These are phyloP conservation scores for Drosophila quadrilineata DNA, from an alignment of 1,140 invertebrate species.

Conservation along the genomic window DNA sequence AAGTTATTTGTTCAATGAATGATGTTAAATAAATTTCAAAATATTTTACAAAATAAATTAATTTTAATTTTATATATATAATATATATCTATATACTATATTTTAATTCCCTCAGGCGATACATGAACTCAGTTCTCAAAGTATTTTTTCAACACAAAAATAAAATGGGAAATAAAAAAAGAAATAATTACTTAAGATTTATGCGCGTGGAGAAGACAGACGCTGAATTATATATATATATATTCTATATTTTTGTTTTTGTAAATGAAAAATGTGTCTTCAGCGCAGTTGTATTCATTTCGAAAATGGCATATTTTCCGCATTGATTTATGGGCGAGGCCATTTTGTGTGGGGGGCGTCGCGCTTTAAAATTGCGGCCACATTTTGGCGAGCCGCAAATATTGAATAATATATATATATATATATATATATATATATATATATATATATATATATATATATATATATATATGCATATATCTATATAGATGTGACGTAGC, in stretches of 20 bases:
- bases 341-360: conserved; percentile 25
- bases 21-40: no score
- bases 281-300: conserved; percentile 6
- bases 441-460: neutral
- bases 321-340: conserved; percentile 50
- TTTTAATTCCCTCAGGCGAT: no score
- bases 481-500: no score
- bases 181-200: conserved; percentile 57
- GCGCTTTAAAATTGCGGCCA: conserved; percentile 40
- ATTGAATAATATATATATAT: conserved; percentile 34
- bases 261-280: no score
- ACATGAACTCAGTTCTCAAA: neutral
- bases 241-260: conserved; percentile 22
- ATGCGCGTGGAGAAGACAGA: conserved; percentile 30
- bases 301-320: conserved; percentile 1
- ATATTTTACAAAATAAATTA: no score
- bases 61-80: no score
- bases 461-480: neutral
- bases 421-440: neutral
- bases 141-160: neutral
- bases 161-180: no score
- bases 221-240: conserved; percentile 8
- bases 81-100: no score
- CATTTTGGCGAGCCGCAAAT: conserved; percentile 56
- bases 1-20: no score